Conservation (phyloP, 2,888 invertebrate genomes). For the Monoplex corrugatus region DNA sequence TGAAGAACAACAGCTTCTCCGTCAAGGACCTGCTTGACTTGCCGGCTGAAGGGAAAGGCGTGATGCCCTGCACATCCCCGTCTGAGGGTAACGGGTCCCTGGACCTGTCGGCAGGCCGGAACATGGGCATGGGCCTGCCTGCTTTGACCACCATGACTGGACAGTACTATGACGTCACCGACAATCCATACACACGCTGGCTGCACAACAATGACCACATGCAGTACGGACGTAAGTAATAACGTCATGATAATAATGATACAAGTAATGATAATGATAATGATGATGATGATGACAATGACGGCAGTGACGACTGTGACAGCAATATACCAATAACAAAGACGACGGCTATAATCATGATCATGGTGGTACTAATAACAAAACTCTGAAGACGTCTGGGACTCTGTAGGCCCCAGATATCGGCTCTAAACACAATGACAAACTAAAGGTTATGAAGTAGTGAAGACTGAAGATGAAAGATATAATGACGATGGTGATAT, state of each 20-base stretch:
- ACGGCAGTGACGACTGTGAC: too few relatives aligned
- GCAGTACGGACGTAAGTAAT: constrained; percentile 67
- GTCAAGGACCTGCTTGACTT: constrained; percentile 96
- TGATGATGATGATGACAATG: too few relatives aligned
- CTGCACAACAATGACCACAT: constrained; percentile 77
- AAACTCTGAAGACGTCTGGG: too few relatives aligned
- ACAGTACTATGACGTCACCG: constrained; percentile 73
- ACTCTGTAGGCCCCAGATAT: too few relatives aligned
- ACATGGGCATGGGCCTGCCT: constrained; percentile 60
- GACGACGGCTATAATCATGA: too few relatives aligned
- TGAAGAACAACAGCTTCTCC: constrained; percentile 91
- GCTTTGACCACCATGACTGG: constrained; percentile 56
- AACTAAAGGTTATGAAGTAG: too few relatives aligned
- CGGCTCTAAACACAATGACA: too few relatives aligned
- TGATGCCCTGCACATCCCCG: neutral
- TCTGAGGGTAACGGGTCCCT: constrained; percentile 41
- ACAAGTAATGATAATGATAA: too few relatives aligned
- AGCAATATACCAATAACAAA: too few relatives aligned
- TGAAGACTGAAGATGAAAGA: too few relatives aligned
- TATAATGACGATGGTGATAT: too few relatives aligned
- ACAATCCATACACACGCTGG: constrained; percentile 84
- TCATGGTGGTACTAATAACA: too few relatives aligned
- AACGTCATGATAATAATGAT: neutral
- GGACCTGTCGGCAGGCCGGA: constrained; percentile 49
- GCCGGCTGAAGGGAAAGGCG: constrained; percentile 85